A percentile compares a stretch with the other conserved stretches of the same genome.
These are phyloP conservation scores for Neotoma lepida DNA, from an alignment of 2,113 vertebrate species.

Conservation along the genomic window DNA sequence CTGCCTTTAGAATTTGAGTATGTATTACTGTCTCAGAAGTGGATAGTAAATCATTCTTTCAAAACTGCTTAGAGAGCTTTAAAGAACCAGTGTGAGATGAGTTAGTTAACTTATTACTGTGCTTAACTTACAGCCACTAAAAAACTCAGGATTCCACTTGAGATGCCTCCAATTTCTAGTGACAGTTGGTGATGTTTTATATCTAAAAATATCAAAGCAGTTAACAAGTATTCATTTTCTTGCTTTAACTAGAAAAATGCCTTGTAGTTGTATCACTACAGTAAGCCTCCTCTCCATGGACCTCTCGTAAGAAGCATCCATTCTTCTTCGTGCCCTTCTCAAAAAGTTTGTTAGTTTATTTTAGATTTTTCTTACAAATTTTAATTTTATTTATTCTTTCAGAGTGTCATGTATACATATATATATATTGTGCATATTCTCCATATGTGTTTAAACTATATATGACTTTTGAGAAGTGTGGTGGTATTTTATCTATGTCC, in stretches of 20 bases:
- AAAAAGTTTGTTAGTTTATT: not conserved
- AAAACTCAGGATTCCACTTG: not conserved
- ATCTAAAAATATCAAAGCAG: not conserved
- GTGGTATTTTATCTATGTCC: no score
- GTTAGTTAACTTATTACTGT: not conserved
- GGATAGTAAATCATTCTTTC: not conserved
- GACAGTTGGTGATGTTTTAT: not conserved
- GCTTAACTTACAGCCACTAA: not conserved
- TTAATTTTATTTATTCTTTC: not conserved
- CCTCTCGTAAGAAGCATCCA: not conserved
- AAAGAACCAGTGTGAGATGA: not conserved
- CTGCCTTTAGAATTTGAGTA: not conserved
- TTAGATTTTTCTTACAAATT: not conserved
- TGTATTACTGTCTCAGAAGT: not conserved
- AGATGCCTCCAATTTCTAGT: not conserved
- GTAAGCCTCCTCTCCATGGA: not conserved
- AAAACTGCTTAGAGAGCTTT: not conserved
- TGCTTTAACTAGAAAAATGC: not conserved
- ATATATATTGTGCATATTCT: no score
- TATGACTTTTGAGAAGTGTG: not conserved
- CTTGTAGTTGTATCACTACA: not conserved
- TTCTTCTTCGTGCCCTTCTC: not conserved
- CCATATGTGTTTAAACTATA: not conserved
- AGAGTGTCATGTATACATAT: not conserved
- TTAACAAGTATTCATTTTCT: not conserved